Conservation (phyloP, 2,797 vertebrate genomes). For the Garrulus glandarius region DNA sequence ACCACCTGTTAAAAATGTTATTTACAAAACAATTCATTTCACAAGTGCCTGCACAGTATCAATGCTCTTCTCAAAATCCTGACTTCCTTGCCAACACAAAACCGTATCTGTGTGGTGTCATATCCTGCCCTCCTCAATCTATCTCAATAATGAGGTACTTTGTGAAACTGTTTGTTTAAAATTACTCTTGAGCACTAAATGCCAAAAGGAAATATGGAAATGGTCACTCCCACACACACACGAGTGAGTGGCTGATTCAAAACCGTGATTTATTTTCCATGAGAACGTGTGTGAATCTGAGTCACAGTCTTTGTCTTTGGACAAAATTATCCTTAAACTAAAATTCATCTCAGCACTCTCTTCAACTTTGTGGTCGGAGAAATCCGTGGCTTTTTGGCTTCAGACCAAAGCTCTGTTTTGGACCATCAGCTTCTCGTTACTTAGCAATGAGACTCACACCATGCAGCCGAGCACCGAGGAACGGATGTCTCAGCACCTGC, state of each 20-base stretch:
- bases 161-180: background rate
- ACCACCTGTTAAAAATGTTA: background rate
- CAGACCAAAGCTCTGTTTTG: background rate
- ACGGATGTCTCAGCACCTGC: background rate
- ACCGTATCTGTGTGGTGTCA: background rate
- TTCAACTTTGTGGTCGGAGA: background rate
- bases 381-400: background rate
- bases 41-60: background rate
- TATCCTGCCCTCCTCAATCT: background rate
- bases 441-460: rapidly evolving
- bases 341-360: background rate
- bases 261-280: background rate
- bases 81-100: background rate
- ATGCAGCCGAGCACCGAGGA: rapidly evolving
- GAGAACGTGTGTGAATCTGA: background rate
- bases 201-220: slow-evolving; percentile 37
- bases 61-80: background rate
- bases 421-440: background rate
- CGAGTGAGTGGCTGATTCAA: background rate
- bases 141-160: background rate
- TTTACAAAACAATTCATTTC: background rate
- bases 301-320: background rate
- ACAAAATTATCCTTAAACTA: background rate
- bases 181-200: background rate
- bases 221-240: slow-evolving; percentile 24